These are phyloP conservation scores for Crossocerus cetratus DNA, from an alignment of 2,888 invertebrate genomes.

Conservation along the genomic window DNA sequence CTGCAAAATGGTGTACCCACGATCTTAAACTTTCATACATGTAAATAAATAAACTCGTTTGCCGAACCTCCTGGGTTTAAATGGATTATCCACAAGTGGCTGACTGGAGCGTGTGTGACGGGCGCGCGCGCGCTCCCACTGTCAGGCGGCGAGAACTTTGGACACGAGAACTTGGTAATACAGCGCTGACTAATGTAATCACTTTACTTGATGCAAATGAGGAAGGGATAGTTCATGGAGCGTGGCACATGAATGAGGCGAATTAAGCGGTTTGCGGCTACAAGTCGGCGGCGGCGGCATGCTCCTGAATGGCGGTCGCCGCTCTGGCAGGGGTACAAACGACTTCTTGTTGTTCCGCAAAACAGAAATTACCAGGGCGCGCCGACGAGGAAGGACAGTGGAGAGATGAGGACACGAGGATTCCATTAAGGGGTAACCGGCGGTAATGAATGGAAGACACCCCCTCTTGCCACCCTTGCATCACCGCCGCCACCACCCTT, in stretches of 20 bases:
- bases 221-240: no score
- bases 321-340: slow-evolving; percentile 58
- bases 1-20: not conserved
- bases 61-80: no score
- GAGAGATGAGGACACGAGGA: slow-evolving; percentile 74
- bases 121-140: no score
- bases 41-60: no score
- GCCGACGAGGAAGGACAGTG: slow-evolving; percentile 59
- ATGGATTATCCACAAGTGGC: no score
- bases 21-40: no score
- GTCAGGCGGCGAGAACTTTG: no score
- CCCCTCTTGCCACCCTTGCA: slow-evolving; percentile 54
- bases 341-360: slow-evolving; percentile 67
- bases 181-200: no score
- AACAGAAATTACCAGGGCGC: slow-evolving; percentile 68
- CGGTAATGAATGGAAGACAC: slow-evolving; percentile 75
- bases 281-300: slow-evolving; percentile 36
- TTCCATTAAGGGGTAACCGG: slow-evolving; percentile 74
- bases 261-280: slow-evolving; percentile 50
- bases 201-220: no score
- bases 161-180: no score
- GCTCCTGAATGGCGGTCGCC: slow-evolving; percentile 49
- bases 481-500: slow-evolving; percentile 54
- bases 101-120: no score
- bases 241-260: slow-evolving; percentile 33